phyloP scores from a whole-genome alignment of 37 sponge, comb jelly and placozoan genomes.

The Agelas oroides region DNA sequence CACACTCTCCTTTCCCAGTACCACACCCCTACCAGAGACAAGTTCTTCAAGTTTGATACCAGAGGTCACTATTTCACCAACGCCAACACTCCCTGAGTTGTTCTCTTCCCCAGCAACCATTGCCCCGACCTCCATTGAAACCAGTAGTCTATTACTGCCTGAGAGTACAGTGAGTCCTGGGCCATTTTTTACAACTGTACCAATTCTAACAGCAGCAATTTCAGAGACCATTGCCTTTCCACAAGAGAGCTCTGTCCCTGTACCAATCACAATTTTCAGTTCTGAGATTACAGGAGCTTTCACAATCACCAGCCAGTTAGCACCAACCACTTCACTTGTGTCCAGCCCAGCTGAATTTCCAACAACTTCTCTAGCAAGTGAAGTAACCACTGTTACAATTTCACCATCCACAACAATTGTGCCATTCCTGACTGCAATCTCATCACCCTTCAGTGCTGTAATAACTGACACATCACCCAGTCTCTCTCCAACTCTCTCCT shows the following conservation, averaged over 20 bases:
- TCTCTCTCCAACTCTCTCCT: no score
- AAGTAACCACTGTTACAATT: not conserved
- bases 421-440: not conserved
- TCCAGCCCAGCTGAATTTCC: no score
- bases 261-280: not conserved
- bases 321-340: not conserved
- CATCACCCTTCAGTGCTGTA: not conserved
- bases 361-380: not conserved
- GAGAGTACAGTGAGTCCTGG: no score
- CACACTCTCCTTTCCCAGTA: not conserved
- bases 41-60: constrained; percentile 7
- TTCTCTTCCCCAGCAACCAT: no score
- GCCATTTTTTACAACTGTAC: no score
- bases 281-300: not conserved
- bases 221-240: not conserved
- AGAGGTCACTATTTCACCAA: not conserved
- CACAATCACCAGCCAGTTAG: not conserved
- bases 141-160: no score
- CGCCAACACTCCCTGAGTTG: not conserved
- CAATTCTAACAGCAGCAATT: not conserved
- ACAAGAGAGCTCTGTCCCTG: no score
- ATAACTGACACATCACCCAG: no score
- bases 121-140: no score
- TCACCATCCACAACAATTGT: not conserved
- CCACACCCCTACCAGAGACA: not conserved